These are phyloP conservation scores for Tolypeutes matacus DNA, from an alignment of 2,797 vertebrate species.

Conservation along the genomic window DNA sequence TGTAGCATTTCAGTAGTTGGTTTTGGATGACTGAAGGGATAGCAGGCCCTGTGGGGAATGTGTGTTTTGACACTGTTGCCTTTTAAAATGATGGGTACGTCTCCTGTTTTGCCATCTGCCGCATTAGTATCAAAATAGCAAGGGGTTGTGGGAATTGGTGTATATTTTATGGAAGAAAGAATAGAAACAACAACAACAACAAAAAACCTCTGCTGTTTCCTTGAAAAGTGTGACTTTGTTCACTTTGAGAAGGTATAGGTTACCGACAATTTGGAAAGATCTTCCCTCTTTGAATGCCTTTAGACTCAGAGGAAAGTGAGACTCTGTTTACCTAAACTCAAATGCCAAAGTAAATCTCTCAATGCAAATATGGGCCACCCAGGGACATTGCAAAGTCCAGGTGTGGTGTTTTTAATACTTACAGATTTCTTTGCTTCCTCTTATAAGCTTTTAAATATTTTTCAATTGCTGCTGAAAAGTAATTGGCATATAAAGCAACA, in stretches of 20 bases:
- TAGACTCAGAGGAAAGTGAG: constrained; percentile 62
- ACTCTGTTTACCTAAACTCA: constrained; percentile 75
- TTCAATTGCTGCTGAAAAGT: constrained; percentile 61
- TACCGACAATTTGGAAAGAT: constrained; percentile 70
- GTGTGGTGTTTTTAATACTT: constrained; percentile 52
- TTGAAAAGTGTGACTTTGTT: constrained; percentile 78
- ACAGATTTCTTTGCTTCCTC: constrained; percentile 62
- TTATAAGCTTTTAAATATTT: constrained; percentile 71
- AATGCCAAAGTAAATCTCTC: constrained; percentile 73
- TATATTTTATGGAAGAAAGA: constrained; percentile 74
- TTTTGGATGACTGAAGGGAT: constrained; percentile 9
- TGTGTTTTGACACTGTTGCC: constrained; percentile 64
- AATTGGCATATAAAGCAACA: constrained; percentile 44
- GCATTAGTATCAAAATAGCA: constrained; percentile 63
- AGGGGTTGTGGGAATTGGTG: constrained; percentile 61
- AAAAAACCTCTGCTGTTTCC: constrained; percentile 54
- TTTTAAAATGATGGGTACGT: constrained; percentile 21
- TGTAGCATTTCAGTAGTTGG: constrained; percentile 3
- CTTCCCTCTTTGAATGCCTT: constrained; percentile 63
- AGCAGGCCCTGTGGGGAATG: constrained; percentile 43
- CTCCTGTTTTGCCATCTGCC: constrained; percentile 43
- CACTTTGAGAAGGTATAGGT: constrained; percentile 70
- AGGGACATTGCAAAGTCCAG: constrained; percentile 32
- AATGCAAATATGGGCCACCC: constrained; percentile 66
- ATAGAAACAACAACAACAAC: constrained; percentile 54